phyloP scores from a whole-genome alignment of 1,140 invertebrate genomes.

The Eumeta japonica region DNA sequence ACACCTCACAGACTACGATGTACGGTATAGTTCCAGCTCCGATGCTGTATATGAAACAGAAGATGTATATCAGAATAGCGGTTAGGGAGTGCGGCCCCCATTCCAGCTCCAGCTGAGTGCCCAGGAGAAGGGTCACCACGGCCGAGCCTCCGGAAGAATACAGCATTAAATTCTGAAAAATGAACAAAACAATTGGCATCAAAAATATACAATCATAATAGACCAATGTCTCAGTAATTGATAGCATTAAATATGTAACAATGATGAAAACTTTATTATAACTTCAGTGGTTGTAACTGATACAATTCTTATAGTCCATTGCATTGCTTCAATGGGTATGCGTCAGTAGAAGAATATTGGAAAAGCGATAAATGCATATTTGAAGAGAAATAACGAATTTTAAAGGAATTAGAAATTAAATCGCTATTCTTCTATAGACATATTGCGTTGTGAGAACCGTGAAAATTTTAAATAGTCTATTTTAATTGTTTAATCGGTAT shows the following conservation, averaged over 20 bases:
- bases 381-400: too few relatives aligned
- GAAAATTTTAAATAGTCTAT: too few relatives aligned
- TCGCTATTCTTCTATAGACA: too few relatives aligned
- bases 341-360: conserved; percentile 3
- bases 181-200: conserved; percentile 7
- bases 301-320: too few relatives aligned
- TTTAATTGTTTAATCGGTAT: too few relatives aligned
- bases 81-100: conserved; percentile 26
- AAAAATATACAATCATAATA: conserved; percentile 2
- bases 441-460: too few relatives aligned
- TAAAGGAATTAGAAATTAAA: too few relatives aligned
- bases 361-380: background rate
- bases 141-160: conserved; percentile 19
- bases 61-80: conserved; percentile 23
- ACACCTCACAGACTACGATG: conserved; percentile 28
- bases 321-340: conserved; percentile 1
- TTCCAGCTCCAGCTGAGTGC: conserved; percentile 21
- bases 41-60: conserved; percentile 20
- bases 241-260: conserved; percentile 1
- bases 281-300: too few relatives aligned
- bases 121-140: conserved; percentile 20
- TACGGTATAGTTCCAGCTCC: conserved; percentile 37
- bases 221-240: background rate
- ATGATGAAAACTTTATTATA: too few relatives aligned
- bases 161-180: conserved; percentile 23